Base-by-base conservation (phyloP, 2,797 vertebrate species). In the Spinus pinus region DNA sequence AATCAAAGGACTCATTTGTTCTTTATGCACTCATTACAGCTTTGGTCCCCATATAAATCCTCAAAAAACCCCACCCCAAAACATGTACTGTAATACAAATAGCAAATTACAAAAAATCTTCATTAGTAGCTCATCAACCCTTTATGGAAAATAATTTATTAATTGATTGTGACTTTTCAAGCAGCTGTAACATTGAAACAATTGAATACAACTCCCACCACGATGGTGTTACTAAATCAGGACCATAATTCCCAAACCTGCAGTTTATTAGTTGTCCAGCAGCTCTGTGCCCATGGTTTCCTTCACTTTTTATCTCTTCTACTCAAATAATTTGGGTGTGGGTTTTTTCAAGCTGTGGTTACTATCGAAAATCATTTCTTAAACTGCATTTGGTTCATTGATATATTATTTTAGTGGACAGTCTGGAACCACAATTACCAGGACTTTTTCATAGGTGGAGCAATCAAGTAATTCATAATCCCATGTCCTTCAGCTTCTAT, bases 281-380 rank as follows among this genome's bases (percentile, higher is more conserved):
- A 60, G 3, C 18, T 39, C 28, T 50, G 23, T 54, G 46, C 14
- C 58, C 9, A 50, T 18, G 14, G 7, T 30, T 69, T 75, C 30
- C 70, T 83, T 66, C 31, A 9, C 0, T 81, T 79, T 81, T 69
- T 12, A 14, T 75, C 5, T 24, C 19, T 42, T 75, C 33, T 39
- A 31, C 9, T 69, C 8, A 62, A 53, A 25, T 81, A 54, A 54
- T 82, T 73, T 54, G 11, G 0, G 2, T 37, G 4, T 24, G 13
- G 1, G 3, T 10, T 69, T 70, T 57, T 78, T 47, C 6, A 15
- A 72, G 35, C 5, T 85, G 12, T 0, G 0, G 4, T 81, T 75
- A 51, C 8, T 57, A 11, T 46, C 62, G 31, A 58, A 79, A 92
- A 82, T 44, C 19, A 54, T 35, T 14, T 84, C 31, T 89, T 71